Evolutionary conservation across 2,888 invertebrate genomes (phyloP), one percentile per base, ranked within the genome.

Genomic region (Tinea semifulvella): DNA sequence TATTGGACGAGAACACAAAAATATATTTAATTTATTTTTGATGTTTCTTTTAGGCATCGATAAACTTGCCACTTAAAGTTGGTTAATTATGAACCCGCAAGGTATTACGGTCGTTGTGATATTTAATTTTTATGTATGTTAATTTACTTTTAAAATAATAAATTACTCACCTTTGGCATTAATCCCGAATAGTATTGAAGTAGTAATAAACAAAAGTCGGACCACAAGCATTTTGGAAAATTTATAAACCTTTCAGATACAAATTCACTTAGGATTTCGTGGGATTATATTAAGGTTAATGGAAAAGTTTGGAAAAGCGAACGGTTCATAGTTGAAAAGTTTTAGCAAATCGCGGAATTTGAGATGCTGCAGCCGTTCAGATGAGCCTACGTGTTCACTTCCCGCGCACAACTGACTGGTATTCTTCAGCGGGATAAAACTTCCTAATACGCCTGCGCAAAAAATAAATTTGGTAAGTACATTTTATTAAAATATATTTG

Each of bases 161-260:
- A n/a, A n/a, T n/a, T 38, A 16, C 38, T 38, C 18, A 38, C 38
- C 38, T 19, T 38, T 38, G 18, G 38, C 38, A 17, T 38, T 38
- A 14, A 17, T 38, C 6, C 38, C 38, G 11, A 38, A 38, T n/a
- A 38, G 2, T 18, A 38, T 19, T 2, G 10, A 16, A n/a, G 38
- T 19, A 38, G n/a, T n/a, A 16, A 38, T 14, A 14, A 38, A 17
- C 16, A 38, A 10, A 14, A 38, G 16, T 19, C 16, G 16, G 5
- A 38, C 16, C 2, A 17, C 38, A 11, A 19, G 4, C 38, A 31
- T 31, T 4, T 31, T 31, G 31, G 14, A 13, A 14, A n/a, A n/a
- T 10, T 25, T 25, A 25, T 25, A 25, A 25, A 25, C 25, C 6
- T 25, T 25, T 25, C 10, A n/a, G 6, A 25, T 25, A 25, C 10